Conservation (phyloP, 2,797 vertebrate genomes). For the Sebastes matsubarae region DNA sequence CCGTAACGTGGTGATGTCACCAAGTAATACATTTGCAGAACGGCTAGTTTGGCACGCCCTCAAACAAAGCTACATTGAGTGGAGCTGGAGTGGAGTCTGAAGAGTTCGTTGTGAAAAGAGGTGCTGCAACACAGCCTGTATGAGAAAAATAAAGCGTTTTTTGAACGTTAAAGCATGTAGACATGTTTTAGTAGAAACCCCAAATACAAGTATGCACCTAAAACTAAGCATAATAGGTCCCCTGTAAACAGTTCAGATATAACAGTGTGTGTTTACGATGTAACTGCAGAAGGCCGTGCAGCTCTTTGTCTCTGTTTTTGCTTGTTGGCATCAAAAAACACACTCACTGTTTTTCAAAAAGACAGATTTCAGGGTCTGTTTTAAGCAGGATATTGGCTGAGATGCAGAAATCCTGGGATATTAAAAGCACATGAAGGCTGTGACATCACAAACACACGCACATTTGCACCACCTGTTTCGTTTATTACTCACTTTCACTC, state of each 20-base stretch:
- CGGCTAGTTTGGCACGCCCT: too few relatives aligned
- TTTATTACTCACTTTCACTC: not conserved
- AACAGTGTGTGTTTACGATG: not conserved
- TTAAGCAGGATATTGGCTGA: constrained; percentile 34
- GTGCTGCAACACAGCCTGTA: too few relatives aligned
- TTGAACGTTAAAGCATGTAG: too few relatives aligned
- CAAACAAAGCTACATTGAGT: too few relatives aligned
- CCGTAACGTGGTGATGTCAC: too few relatives aligned
- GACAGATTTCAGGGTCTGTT: constrained; percentile 18
- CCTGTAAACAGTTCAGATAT: not conserved
- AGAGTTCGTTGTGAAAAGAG: too few relatives aligned
- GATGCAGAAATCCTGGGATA: constrained; percentile 32
- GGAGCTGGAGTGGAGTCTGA: too few relatives aligned
- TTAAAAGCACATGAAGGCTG: constrained; percentile 17
- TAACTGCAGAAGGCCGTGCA: not conserved
- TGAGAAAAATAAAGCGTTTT: too few relatives aligned
- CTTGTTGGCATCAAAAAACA: constrained; percentile 9
- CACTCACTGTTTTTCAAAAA: constrained; percentile 18
- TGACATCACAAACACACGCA: not conserved
- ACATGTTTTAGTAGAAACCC: too few relatives aligned
- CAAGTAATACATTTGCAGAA: too few relatives aligned
- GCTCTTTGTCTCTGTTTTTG: not conserved
- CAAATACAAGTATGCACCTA: too few relatives aligned
- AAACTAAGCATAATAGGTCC: too few relatives aligned
- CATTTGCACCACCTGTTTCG: not conserved